Conservation (phyloP, 1,140 invertebrate genomes). For the Cyclina sinensis region DNA sequence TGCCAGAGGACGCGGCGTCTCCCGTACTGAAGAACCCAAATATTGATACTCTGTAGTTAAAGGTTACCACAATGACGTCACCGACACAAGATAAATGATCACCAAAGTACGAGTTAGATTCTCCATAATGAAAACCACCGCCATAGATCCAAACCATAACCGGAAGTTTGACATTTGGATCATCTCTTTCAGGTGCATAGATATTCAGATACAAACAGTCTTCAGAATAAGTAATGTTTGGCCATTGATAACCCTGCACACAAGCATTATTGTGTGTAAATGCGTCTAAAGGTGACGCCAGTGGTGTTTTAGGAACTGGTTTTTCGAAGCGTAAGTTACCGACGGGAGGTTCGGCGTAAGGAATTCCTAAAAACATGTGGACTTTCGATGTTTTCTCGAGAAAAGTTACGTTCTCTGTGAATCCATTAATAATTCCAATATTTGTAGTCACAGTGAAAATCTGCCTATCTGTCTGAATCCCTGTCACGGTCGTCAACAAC, state of each 20-base stretch:
- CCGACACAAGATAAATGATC: slow-evolving; percentile 91
- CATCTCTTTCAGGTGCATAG: slow-evolving; percentile 91
- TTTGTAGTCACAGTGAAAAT: background rate
- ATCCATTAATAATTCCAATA: slow-evolving; percentile 5
- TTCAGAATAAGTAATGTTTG: slow-evolving; percentile 88
- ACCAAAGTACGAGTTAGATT: slow-evolving; percentile 97
- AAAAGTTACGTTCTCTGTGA: background rate
- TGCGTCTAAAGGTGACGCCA: slow-evolving; percentile 52
- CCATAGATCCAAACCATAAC: slow-evolving; percentile 98
- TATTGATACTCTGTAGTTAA: slow-evolving; percentile 92
- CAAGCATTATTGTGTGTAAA: slow-evolving; percentile 89
- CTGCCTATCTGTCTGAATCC: background rate
- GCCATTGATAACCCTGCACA: background rate
- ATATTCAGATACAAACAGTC: slow-evolving; percentile 98
- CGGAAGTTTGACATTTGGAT: slow-evolving; percentile 85
- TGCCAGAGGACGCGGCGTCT: slow-evolving; percentile 77
- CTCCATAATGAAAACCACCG: slow-evolving; percentile 95
- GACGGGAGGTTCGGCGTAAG: slow-evolving; percentile 12
- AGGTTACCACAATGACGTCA: slow-evolving; percentile 93
- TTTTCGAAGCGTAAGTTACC: slow-evolving; percentile 13
- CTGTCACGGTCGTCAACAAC: background rate
- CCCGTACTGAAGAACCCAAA: slow-evolving; percentile 90
- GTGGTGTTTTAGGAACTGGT: background rate
- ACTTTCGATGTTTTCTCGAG: background rate
- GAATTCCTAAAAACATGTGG: background rate